Base-by-base conservation (phyloP, 2,888 invertebrate species). In the Microplitis deprimator region DNA sequence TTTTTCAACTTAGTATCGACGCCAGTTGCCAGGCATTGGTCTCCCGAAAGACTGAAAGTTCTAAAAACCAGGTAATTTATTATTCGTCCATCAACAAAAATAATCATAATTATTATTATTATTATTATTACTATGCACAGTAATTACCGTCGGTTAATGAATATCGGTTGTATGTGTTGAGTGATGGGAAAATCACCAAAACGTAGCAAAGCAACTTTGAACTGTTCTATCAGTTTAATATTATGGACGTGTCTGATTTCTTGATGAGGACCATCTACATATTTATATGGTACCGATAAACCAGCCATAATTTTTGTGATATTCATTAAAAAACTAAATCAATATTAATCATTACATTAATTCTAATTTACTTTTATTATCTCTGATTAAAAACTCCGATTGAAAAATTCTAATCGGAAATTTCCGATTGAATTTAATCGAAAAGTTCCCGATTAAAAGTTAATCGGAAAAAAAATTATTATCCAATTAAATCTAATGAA, bases 231-330 rank as follows among this genome's bases (percentile, higher is more conserved):
- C 2, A 88, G 87, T 81, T 92, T 92, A 5, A 92, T 91, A 41
- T 92, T 92, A 80, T 93, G 92, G 4, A 96, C 91, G 75, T 91
- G 90, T 41, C 92, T 90, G n/a, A 93, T 91, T 91, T 95, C 94
- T 86, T 96, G 95, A 85, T 94, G 92, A 5, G 94, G 93, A 62
- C 95, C 93, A 78, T 91, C 90, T 5, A 93, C 91, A 69, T 91
- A 89, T 60, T 91, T 89, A 79, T 94, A 90, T 0, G 92, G 91
- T 85, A 92, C 92, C 16, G 93, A 92, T 20, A 93, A 92, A n/a
- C 96, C 96, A 65, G 96, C 87, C 8, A 95, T 87, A 5, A 93
- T 94, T 1, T 92, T 91, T 6, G 94, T 91, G 81, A 93, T 94
- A 84, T 93, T 91, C n/a, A 87, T 86, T 16, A 88, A 83, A 40